These are phyloP conservation scores for Dolichopus griseipennis DNA, from an alignment of 2,888 invertebrate genomes.

Conservation along the genomic window DNA sequence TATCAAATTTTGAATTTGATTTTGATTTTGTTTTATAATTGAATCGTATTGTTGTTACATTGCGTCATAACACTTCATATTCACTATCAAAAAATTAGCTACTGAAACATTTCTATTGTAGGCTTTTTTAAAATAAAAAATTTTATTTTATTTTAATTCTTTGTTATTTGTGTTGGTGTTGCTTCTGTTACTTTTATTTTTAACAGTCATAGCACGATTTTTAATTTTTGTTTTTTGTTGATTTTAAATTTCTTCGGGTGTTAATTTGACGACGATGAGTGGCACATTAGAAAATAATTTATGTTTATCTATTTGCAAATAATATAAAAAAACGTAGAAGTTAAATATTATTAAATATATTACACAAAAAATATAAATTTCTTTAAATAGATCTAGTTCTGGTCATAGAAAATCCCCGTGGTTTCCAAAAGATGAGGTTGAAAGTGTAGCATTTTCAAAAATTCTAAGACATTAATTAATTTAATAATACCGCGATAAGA, in stretches of 20 bases:
- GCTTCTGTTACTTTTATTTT: not conserved
- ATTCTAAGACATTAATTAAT: no score
- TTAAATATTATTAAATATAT: no score
- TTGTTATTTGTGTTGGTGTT: not conserved
- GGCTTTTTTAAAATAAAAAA: not conserved
- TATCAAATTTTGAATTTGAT: not conserved
- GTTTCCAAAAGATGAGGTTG: no score
- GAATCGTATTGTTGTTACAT: no score
- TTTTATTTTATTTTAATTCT: not conserved
- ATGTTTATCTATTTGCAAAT: not conserved
- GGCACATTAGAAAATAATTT: not conserved
- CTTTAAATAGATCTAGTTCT: no score
- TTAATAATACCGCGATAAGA: no score
- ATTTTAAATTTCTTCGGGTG: not conserved
- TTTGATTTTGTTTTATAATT: no score
- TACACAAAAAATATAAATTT: no score
- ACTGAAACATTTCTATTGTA: not conserved
- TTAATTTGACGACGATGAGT: not conserved
- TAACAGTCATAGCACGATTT: not conserved
- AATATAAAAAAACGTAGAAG: no score
- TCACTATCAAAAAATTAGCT: not conserved
- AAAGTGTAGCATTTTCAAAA: no score
- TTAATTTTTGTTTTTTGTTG: not conserved
- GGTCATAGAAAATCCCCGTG: no score
- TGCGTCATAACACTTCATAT: no score